Conservation (phyloP, 1,140 invertebrate species). For the Ceratoteleas bidentatus region DNA sequence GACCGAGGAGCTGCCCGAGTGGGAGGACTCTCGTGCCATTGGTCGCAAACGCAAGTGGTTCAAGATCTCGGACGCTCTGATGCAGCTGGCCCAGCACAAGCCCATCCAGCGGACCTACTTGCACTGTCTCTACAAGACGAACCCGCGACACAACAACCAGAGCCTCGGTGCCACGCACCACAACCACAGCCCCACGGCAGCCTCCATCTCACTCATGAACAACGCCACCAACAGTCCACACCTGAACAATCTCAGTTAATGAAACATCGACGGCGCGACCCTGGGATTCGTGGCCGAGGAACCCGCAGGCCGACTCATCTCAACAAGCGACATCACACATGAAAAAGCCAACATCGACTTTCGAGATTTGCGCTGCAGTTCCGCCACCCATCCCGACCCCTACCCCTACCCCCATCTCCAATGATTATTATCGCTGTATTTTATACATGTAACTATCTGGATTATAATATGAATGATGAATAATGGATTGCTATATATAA, state of each 20-base stretch:
- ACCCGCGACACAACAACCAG: conserved; percentile 75
- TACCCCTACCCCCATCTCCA: conserved; percentile 62
- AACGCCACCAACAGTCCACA: conserved; percentile 78
- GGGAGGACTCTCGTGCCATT: conserved; percentile 95
- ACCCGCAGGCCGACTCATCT: neutral
- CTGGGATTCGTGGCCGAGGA: neutral
- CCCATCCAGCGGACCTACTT: conserved; percentile 94
- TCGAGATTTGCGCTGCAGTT: conserved; percentile 36
- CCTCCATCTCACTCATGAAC: conserved; percentile 78
- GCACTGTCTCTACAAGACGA: conserved; percentile 82
- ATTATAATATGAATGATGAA: conserved; percentile 72
- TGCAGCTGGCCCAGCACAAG: conserved; percentile 93
- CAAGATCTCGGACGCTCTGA: conserved; percentile 91
- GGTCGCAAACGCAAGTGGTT: conserved; percentile 96
- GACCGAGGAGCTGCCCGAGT: conserved; percentile 94
- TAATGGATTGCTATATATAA: conserved; percentile 73
- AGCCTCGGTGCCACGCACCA: conserved; percentile 73
- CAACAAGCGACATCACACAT: conserved; percentile 19
- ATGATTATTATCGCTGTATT: conserved; percentile 75
- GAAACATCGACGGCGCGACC: conserved; percentile 17
- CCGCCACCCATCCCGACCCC: conserved; percentile 39
- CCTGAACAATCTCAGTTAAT: conserved; percentile 79
- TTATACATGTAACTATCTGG: conserved; percentile 77
- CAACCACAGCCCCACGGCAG: conserved; percentile 74
- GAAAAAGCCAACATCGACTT: conserved; percentile 57